Conservation (phyloP, 2,797 vertebrate species). For the Ambastaia sidthimunki region DNA sequence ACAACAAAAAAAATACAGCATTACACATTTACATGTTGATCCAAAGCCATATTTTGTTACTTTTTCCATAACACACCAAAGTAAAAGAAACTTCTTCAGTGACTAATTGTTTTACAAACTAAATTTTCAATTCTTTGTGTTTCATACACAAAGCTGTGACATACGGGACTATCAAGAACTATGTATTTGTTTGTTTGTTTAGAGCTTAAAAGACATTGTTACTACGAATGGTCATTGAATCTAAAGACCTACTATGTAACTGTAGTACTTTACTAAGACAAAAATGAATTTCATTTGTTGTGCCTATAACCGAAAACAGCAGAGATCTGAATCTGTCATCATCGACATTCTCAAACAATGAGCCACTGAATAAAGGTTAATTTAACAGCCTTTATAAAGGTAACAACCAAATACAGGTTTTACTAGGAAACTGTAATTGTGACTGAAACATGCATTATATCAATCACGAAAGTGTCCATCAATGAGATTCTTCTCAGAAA, state of each 20-base stretch:
- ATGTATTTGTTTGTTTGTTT: background rate
- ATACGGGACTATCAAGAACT: slow-evolving; percentile 9
- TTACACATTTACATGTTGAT: too few relatives aligned
- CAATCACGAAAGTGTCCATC: slow-evolving; percentile 64
- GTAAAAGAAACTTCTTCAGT: too few relatives aligned
- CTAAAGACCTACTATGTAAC: too few relatives aligned
- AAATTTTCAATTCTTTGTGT: slow-evolving; percentile 40
- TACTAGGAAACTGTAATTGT: slow-evolving; percentile 48
- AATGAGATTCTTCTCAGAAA: slow-evolving; percentile 62
- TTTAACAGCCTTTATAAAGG: too few relatives aligned
- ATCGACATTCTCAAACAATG: slow-evolving; percentile 51
- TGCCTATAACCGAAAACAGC: too few relatives aligned
- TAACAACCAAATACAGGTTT: slow-evolving; percentile 43
- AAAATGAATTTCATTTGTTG: too few relatives aligned
- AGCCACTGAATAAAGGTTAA: slow-evolving; percentile 56
- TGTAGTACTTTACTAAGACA: too few relatives aligned
- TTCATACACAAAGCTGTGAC: background rate
- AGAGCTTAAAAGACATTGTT: too few relatives aligned
- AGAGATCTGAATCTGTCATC: slow-evolving; percentile 50
- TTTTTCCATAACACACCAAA: background rate
- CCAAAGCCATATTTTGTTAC: too few relatives aligned
- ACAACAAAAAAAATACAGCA: too few relatives aligned
- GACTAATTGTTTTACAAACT: slow-evolving; percentile 27
- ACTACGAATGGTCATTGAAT: too few relatives aligned
- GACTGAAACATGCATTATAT: slow-evolving; percentile 44